phyloP scores from a whole-genome alignment of 2,888 invertebrate genomes.

The Spicauda simplicius region DNA sequence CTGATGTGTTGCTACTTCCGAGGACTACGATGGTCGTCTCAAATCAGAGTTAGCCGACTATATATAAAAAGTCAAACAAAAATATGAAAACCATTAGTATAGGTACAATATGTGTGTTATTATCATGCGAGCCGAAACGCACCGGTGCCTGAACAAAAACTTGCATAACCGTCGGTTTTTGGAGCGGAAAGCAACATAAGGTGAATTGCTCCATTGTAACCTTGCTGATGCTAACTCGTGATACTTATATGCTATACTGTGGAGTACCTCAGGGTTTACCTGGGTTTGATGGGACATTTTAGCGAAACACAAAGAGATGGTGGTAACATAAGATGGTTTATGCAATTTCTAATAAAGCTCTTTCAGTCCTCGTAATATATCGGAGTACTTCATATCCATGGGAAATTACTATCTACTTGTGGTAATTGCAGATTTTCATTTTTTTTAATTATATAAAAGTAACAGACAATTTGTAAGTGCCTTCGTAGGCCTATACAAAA shows the following conservation, averaged over 20 bases:
- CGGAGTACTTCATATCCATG: too few relatives aligned
- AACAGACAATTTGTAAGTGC: too few relatives aligned
- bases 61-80: constrained; percentile 8
- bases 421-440: too few relatives aligned
- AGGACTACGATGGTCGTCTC: too few relatives aligned
- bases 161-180: constrained; percentile 78
- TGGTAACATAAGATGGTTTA: too few relatives aligned
- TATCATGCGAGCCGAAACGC: constrained; percentile 19
- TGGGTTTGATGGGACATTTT: neutral
- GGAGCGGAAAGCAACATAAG: constrained; percentile 79
- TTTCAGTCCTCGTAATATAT: too few relatives aligned
- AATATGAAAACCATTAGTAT: constrained; percentile 40
- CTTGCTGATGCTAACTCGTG: constrained; percentile 54
- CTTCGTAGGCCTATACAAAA: too few relatives aligned
- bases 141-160: constrained; percentile 35
- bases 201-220: constrained; percentile 71
- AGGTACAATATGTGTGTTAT: constrained; percentile 26
- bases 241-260: constrained; percentile 13
- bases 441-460: too few relatives aligned
- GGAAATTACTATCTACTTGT: too few relatives aligned
- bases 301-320: neutral
- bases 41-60: too few relatives aligned
- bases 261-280: neutral
- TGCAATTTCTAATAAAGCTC: too few relatives aligned
- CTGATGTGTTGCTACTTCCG: too few relatives aligned